Conservation (phyloP, 2,113 vertebrate genomes). For the Rhea americana region DNA sequence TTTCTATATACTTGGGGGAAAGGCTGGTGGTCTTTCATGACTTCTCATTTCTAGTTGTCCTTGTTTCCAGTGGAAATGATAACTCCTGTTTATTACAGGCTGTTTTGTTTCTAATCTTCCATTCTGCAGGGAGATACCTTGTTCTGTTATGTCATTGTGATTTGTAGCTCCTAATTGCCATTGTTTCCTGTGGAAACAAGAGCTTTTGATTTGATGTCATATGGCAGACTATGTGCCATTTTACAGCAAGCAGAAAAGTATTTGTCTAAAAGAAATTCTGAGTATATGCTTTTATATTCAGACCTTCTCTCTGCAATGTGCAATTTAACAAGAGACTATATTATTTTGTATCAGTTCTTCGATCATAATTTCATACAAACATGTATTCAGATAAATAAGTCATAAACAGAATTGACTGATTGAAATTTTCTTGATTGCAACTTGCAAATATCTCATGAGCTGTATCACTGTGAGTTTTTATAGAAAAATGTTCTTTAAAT, state of each 20-base stretch:
- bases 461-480: constrained; percentile 10
- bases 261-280: not conserved
- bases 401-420: not conserved
- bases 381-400: not conserved
- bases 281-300: not conserved
- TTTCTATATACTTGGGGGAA: not conserved
- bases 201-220: not conserved
- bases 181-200: constrained; percentile 66
- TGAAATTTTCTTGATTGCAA: not conserved
- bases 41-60: constrained; percentile 15
- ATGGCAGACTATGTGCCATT: not conserved
- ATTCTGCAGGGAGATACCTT: not conserved
- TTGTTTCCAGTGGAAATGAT: constrained; percentile 67
- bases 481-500: not conserved
- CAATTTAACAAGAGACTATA: not conserved
- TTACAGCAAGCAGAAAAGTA: not conserved
- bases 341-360: not conserved
- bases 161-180: not conserved
- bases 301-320: not conserved
- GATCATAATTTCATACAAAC: not conserved
- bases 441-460: not conserved
- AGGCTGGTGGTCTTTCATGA: not conserved
- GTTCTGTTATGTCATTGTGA: not conserved
- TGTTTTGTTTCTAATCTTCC: constrained; percentile 11
- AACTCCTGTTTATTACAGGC: constrained; percentile 43